These are phyloP conservation scores for Platysteira castanea DNA, from an alignment of 2,113 vertebrate species.

Conservation along the genomic window DNA sequence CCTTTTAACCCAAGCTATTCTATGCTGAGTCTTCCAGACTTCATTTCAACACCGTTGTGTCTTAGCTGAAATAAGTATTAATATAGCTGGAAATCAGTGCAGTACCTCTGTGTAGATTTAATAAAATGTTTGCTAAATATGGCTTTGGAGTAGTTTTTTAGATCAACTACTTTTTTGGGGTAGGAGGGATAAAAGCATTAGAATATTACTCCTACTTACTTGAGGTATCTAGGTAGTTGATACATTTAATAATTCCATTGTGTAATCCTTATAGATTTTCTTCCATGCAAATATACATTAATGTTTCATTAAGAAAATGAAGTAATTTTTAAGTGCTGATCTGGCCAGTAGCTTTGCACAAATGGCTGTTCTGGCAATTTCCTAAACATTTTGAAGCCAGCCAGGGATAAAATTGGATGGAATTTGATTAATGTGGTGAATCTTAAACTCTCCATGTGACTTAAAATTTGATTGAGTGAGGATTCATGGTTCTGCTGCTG, in stretches of 20 bases:
- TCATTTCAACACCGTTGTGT: background rate
- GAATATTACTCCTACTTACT: background rate
- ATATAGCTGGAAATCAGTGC: background rate
- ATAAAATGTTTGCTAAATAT: background rate
- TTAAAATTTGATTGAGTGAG: background rate
- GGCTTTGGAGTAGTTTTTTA: background rate
- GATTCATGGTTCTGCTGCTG: background rate
- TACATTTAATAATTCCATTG: background rate
- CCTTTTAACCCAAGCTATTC: background rate
- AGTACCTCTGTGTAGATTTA: background rate
- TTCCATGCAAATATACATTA: background rate
- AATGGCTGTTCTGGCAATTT: background rate
- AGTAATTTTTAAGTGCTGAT: background rate
- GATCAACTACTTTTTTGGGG: accelerated
- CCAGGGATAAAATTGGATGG: background rate
- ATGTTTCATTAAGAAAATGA: background rate
- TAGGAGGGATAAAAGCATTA: background rate
- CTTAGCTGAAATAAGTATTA: background rate
- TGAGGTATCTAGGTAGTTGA: background rate
- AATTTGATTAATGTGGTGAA: background rate
- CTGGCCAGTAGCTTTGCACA: background rate
- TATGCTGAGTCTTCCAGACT: background rate
- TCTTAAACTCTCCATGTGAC: accelerated
- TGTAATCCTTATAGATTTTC: background rate
- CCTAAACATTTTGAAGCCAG: background rate